Conservation (phyloP, 2,888 invertebrate genomes). For the Orthonevra nobilis region DNA sequence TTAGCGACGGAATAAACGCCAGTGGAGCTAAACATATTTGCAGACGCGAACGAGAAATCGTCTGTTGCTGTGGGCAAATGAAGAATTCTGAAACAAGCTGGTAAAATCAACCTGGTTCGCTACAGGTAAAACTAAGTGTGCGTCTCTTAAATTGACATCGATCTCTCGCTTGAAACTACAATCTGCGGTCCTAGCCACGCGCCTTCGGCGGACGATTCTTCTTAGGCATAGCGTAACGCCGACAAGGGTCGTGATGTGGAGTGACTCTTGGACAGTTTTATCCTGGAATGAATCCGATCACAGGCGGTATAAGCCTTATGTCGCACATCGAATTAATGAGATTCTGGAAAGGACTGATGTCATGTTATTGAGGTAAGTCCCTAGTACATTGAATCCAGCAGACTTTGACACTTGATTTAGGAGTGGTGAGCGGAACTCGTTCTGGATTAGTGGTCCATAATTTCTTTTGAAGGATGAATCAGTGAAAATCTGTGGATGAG, state of each 20-base stretch:
- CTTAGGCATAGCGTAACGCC: constrained; percentile 10
- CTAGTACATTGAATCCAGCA: constrained; percentile 1
- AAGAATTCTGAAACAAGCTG: no score
- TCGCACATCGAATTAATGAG: constrained; percentile 60
- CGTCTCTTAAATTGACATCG: no score
- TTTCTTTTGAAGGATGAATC: not conserved
- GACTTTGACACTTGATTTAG: no score
- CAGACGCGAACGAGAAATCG: constrained; percentile 29
- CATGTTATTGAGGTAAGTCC: constrained; percentile 39
- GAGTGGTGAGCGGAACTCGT: constrained; percentile 24
- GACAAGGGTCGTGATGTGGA: constrained; percentile 13
- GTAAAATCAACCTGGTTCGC: no score
- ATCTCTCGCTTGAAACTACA: constrained; percentile 37
- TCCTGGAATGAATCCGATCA: constrained; percentile 48
- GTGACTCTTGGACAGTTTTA: constrained; percentile 35
- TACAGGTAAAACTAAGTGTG: no score
- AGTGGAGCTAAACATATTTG: constrained; percentile 48
- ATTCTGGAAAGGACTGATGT: constrained; percentile 36
- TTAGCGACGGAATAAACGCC: constrained; percentile 56
- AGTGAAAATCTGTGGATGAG: not conserved
- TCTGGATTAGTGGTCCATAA: constrained; percentile 5
- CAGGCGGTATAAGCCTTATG: constrained; percentile 68
- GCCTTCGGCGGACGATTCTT: constrained; percentile 7
- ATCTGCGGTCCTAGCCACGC: constrained; percentile 31
- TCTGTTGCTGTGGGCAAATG: no score